These are phyloP conservation scores for Philereme vetulata DNA, from an alignment of 2,888 invertebrate species.

Conservation along the genomic window DNA sequence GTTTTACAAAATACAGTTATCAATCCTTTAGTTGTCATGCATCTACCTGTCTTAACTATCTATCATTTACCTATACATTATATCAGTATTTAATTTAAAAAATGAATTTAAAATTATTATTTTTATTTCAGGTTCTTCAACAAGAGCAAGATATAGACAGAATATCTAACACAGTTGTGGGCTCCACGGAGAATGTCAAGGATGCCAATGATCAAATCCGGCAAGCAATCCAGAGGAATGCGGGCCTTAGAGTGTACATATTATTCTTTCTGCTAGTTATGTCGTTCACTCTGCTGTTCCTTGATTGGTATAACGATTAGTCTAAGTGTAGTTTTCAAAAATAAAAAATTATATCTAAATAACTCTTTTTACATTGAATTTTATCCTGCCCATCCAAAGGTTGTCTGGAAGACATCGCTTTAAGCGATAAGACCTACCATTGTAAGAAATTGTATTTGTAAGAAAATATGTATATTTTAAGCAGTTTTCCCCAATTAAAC, in stretches of 20 bases:
- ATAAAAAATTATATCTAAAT: neutral
- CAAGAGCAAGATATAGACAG: constrained; percentile 97
- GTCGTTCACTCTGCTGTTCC: constrained; percentile 97
- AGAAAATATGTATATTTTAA: too few relatives aligned
- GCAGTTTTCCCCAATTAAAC: too few relatives aligned
- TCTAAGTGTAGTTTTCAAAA: neutral
- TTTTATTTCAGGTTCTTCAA: constrained; percentile 86
- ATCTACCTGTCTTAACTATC: too few relatives aligned
- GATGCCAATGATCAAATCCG: constrained; percentile 98
- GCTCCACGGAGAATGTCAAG: constrained; percentile 97
- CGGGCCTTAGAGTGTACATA: constrained; percentile 96
- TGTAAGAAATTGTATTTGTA: too few relatives aligned
- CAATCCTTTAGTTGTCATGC: too few relatives aligned
- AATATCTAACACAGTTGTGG: constrained; percentile 94
- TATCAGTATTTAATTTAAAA: too few relatives aligned
- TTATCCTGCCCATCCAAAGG: too few relatives aligned
- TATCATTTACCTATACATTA: too few relatives aligned
- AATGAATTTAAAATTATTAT: too few relatives aligned
- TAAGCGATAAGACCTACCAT: too few relatives aligned
- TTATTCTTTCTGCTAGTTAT: constrained; percentile 97
- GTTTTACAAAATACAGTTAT: too few relatives aligned
- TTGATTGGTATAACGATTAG: constrained; percentile 98
- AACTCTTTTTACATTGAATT: neutral
- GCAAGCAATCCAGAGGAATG: constrained; percentile 98
- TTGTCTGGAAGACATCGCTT: too few relatives aligned